Percentiles rank a stretch among this genome's conserved stretches.
Evolutionary conservation across 2,113 vertebrate genomes (phyloP).

Genomic region (Sigmodon hispidus): DNA sequence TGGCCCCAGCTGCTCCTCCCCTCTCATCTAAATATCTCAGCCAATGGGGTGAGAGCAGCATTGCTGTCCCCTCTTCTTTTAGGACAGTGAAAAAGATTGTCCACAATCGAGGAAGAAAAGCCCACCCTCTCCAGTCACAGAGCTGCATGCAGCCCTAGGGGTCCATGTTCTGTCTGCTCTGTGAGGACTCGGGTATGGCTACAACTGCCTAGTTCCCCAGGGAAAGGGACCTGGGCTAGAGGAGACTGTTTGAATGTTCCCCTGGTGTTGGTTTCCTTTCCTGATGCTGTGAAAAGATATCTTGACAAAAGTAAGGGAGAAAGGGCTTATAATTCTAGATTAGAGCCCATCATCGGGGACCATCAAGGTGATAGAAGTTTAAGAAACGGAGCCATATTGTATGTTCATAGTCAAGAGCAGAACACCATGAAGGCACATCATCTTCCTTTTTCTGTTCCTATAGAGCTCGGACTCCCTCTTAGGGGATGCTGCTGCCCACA

Average conservation of each 20-base stretch:
- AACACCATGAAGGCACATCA: background rate
- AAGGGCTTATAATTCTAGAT: background rate
- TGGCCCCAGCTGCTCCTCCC: background rate
- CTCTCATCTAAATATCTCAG: background rate
- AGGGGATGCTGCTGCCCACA: background rate
- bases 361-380: background rate
- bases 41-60: background rate
- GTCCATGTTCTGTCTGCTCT: too few species aligned
- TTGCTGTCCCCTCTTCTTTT: too few species aligned
- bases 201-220: too few species aligned
- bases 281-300: background rate
- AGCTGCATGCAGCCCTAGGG: too few species aligned
- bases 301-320: background rate
- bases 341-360: background rate
- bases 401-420: background rate
- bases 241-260: too few species aligned
- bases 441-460: background rate
- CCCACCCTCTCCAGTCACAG: accelerated
- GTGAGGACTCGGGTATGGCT: too few species aligned
- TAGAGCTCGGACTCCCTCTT: background rate
- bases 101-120: background rate
- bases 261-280: background rate
- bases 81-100: background rate
- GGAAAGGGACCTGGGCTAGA: background rate
- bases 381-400: background rate